Base-by-base conservation (phyloP, 2,113 vertebrate species). In the Uria aalge region DNA sequence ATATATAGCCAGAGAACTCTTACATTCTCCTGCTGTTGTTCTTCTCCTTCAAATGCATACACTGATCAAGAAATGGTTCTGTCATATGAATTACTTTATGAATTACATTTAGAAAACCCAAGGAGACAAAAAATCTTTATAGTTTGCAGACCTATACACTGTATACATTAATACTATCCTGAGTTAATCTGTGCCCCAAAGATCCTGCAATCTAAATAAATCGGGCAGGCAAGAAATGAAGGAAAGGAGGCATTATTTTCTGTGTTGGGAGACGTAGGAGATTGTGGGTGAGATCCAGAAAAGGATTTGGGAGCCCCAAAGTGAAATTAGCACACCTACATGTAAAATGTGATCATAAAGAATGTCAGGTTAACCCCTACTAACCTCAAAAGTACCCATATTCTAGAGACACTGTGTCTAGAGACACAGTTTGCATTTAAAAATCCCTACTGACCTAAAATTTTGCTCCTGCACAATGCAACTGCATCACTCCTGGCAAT, bases 21-120 rank as follows among this genome's bases (percentile, higher is more conserved):
- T 30, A 43, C 74, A 53, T 11, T 8, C 4, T 53, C 32, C 48
- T 59, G 40, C 40, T 45, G 18, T 47, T 36, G 27, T 76, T 50
- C 75, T 59, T 52, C 50, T 81, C 60, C 55, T 63, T 55, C n/a
- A 15, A 26, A 32, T 17, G 23, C 55, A 63, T 30, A 40, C 12
- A 45, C 12, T 12, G 57, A 45, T 29, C 0, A 1, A 18, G 50
- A 52, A 56, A 57, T 0, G 1, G 11, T 52, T 72, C 78, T 52
- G 7, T 47, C 18, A 6, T 15, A 27, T 32, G 17, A 45, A 84
- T 38, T 83, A 68, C 55, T 57, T 77, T 68, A 76, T 45, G 8
- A 62, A 82, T 50, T 53, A 47, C 8, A 23, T 41, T 36, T 41
- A 62, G n/a, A 81, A 60, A 62, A 50, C 12, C 30, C 30, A 74